These are phyloP conservation scores for Nomada hirtipes DNA, from an alignment of 2,888 invertebrate genomes.

Conservation along the genomic window DNA sequence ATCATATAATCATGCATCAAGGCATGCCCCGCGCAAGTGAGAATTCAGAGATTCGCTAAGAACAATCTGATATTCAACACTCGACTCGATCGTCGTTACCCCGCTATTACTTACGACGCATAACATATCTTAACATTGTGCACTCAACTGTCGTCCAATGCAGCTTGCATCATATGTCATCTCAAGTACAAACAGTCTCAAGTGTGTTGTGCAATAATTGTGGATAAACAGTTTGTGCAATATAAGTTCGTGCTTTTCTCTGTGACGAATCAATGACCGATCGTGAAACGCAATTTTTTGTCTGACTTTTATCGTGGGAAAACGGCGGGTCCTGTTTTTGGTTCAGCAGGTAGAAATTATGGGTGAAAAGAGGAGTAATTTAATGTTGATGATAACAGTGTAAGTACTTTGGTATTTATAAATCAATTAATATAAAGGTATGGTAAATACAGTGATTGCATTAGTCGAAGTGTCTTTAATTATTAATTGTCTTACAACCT, in stretches of 20 bases:
- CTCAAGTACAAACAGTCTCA: constrained; percentile 68
- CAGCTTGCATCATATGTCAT: constrained; percentile 70
- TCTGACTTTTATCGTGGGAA: neutral
- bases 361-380: neutral
- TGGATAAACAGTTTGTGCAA: constrained; percentile 59
- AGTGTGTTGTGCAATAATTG: constrained; percentile 67
- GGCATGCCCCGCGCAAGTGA: constrained; percentile 67
- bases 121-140: constrained; percentile 67
- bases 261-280: constrained; percentile 50
- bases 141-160: constrained; percentile 67
- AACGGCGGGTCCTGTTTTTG: neutral
- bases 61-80: constrained; percentile 53
- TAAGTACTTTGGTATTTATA: too few species aligned
- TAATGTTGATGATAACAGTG: too few species aligned
- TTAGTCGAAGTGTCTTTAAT: too few species aligned
- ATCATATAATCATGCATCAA: constrained; percentile 72
- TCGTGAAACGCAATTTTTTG: constrained; percentile 10
- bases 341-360: neutral
- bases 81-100: constrained; percentile 40
- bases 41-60: constrained; percentile 61
- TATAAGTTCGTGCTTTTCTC: constrained; percentile 48
- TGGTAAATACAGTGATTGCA: too few species aligned
- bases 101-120: constrained; percentile 67
- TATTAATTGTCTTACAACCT: too few species aligned
- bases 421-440: too few species aligned